phyloP scores from a whole-genome alignment of 2,888 invertebrate genomes.

The Eupithecia pulchellata region DNA sequence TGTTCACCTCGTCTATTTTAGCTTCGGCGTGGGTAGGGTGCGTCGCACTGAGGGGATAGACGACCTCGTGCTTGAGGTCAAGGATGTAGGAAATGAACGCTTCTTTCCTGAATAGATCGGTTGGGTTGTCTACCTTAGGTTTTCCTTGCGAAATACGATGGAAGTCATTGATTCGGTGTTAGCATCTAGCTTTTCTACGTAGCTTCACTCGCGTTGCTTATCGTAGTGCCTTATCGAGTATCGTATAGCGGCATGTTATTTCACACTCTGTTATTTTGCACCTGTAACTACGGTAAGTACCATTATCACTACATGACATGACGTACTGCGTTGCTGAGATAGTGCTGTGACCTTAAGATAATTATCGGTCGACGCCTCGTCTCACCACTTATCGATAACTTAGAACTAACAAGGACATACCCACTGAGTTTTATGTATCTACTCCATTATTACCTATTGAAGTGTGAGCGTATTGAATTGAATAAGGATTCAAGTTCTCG shows the following conservation, averaged over 20 bases:
- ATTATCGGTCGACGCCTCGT: slow-evolving; percentile 83
- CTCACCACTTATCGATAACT: slow-evolving; percentile 71
- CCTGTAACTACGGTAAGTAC: slow-evolving; percentile 57
- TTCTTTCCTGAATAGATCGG: slow-evolving; percentile 46
- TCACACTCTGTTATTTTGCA: slow-evolving; percentile 45
- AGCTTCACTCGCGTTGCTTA: not conserved
- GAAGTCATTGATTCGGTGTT: slow-evolving; percentile 8
- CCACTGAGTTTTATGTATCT: no score
- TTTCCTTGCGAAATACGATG: slow-evolving; percentile 4
- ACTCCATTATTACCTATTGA: no score
- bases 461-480: slow-evolving; percentile 45
- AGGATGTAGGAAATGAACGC: slow-evolving; percentile 58
- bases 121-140: slow-evolving; percentile 7
- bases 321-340: slow-evolving; percentile 71
- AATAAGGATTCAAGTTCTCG: not conserved
- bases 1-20: slow-evolving; percentile 79
- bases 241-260: slow-evolving; percentile 20
- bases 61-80: slow-evolving; percentile 58
- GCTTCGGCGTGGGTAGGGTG: slow-evolving; percentile 74
- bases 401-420: slow-evolving; percentile 74
- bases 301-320: slow-evolving; percentile 65
- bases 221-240: no score
- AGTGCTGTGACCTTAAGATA: slow-evolving; percentile 81
- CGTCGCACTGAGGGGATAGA: slow-evolving; percentile 64
- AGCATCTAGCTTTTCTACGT: not conserved